A percentile compares a stretch with the other conserved stretches of the same genome.
phyloP scores from a whole-genome alignment of 1,140 invertebrate species.

The Monomorium pharaonis region DNA sequence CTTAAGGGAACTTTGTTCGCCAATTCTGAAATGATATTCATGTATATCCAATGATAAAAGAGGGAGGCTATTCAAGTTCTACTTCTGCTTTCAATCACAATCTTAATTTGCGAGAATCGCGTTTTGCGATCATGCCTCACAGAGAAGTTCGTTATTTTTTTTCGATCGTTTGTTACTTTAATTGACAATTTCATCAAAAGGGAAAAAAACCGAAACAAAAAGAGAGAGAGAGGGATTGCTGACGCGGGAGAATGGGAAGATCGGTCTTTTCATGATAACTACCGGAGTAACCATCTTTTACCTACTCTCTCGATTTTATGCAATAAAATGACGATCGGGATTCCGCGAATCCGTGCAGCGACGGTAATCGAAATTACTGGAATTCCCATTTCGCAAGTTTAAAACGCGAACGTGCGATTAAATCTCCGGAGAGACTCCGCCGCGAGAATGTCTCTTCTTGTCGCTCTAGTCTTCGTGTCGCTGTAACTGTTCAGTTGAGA shows the following conservation, averaged over 20 bases:
- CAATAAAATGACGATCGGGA: slow-evolving; percentile 53
- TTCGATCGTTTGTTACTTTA: slow-evolving; percentile 23
- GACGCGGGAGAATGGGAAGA: background rate
- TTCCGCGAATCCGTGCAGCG: slow-evolving; percentile 57
- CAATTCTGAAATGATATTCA: background rate
- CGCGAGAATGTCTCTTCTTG: slow-evolving; percentile 20
- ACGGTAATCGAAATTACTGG: slow-evolving; percentile 77
- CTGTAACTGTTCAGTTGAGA: background rate
- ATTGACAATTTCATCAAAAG: background rate
- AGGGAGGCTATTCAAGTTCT: background rate
- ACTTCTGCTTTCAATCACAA: background rate
- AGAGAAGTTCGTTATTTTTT: slow-evolving; percentile 15
- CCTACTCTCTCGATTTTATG: background rate
- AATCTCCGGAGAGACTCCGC: slow-evolving; percentile 37
- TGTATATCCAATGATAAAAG: background rate
- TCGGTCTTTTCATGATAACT: slow-evolving; percentile 19
- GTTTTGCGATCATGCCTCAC: background rate
- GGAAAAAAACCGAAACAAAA: background rate
- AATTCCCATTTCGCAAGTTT: slow-evolving; percentile 72
- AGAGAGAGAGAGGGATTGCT: background rate
- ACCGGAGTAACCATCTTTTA: background rate
- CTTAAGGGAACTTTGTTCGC: background rate
- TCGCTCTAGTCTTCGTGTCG: background rate
- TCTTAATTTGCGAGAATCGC: background rate
- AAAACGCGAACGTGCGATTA: slow-evolving; percentile 56